Conservation (phyloP, 2,797 vertebrate species). For the Rhinophrynus dorsalis region DNA sequence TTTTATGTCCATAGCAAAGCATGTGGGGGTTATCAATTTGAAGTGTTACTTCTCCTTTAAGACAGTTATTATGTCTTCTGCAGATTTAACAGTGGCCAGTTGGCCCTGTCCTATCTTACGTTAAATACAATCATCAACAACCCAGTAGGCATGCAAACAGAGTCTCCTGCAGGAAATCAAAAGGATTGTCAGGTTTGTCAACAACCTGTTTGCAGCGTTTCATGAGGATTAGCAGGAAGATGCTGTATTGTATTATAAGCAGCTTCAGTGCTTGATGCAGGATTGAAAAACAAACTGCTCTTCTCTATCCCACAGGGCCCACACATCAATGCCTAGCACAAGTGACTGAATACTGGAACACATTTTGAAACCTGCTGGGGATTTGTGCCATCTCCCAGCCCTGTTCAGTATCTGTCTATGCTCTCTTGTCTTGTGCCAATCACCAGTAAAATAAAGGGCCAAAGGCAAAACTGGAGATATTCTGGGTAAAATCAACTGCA, state of each 20-base stretch:
- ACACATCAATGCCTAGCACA: constrained; percentile 6
- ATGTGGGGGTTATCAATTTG: too few relatives aligned
- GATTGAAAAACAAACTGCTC: constrained; percentile 12
- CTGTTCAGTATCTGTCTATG: not conserved
- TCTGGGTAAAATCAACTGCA: too few relatives aligned
- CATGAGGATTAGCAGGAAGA: not conserved
- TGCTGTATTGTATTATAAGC: not conserved
- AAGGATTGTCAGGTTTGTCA: not conserved
- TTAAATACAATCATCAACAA: too few relatives aligned
- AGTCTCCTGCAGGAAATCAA: not conserved
- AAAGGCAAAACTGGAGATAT: too few relatives aligned
- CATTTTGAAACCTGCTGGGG: not conserved
- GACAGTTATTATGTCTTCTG: too few relatives aligned
- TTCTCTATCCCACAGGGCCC: not conserved
- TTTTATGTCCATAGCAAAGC: too few relatives aligned
- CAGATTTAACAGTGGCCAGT: too few relatives aligned
- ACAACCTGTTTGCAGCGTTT: constrained; percentile 7
- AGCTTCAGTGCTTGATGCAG: not conserved
- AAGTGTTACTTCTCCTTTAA: too few relatives aligned
- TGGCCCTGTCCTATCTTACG: too few relatives aligned
- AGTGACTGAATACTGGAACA: not conserved
- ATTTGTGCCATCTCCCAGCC: constrained; percentile 5
- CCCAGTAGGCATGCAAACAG: not conserved
- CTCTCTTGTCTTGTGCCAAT: not conserved
- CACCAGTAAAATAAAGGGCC: too few relatives aligned